phyloP scores from a whole-genome alignment of 92 coral and sea anemone species.

The Scolanthus callimorphus region DNA sequence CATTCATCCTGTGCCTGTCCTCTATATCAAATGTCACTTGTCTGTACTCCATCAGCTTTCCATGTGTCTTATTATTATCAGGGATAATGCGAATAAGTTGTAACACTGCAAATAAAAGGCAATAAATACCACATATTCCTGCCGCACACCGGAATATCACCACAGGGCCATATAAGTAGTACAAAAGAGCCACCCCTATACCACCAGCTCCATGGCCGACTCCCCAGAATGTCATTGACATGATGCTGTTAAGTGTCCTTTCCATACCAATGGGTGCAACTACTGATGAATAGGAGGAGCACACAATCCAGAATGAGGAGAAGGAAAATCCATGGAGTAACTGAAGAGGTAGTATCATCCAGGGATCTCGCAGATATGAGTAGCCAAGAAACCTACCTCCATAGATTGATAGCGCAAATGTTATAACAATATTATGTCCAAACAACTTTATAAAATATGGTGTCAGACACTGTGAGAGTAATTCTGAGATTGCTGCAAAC shows the following conservation, averaged over 20 bases:
- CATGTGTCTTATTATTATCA: constrained; percentile 57
- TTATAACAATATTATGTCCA: constrained; percentile 81
- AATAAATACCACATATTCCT: constrained; percentile 85
- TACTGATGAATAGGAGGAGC: constrained; percentile 69
- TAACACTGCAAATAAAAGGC: constrained; percentile 64
- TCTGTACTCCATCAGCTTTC: constrained; percentile 58
- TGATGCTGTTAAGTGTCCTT: constrained; percentile 72
- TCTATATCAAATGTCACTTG: constrained; percentile 52
- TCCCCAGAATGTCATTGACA: constrained; percentile 73
- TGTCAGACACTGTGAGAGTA: constrained; percentile 58
- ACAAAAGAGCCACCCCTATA: constrained; percentile 60
- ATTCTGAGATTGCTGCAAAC: constrained; percentile 69
- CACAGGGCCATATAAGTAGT: constrained; percentile 82
- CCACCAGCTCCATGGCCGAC: constrained; percentile 92
- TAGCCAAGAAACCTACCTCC: constrained; percentile 77
- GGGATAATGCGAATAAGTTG: constrained; percentile 82
- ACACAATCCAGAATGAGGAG: constrained; percentile 74
- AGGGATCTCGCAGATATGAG: constrained; percentile 65
- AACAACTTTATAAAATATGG: constrained; percentile 60
- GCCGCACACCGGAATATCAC: constrained; percentile 92
- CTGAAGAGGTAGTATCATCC: constrained; percentile 78
- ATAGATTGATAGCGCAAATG: constrained; percentile 67
- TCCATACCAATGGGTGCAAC: constrained; percentile 87
- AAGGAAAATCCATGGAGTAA: constrained; percentile 80
- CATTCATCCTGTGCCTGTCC: constrained; percentile 20